Conservation (phyloP, 2,113 vertebrate genomes). For the Triplophysa rosa region DNA sequence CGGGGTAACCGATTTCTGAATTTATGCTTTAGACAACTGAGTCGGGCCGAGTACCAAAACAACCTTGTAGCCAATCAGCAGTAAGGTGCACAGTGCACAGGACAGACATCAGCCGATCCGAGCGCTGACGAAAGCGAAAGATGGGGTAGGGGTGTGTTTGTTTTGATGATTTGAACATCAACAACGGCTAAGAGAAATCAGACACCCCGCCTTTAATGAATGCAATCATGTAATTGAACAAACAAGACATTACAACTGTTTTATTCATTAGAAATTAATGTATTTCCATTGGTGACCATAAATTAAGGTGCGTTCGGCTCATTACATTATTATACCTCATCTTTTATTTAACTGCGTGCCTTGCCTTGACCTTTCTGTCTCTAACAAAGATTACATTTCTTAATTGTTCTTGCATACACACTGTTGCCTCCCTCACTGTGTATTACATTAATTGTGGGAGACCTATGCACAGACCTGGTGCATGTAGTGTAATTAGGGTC, state of each 20-base stretch:
- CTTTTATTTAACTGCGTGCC: constrained; percentile 2
- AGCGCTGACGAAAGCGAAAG: too few relatives aligned
- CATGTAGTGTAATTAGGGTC: constrained; percentile 78
- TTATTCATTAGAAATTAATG: neutral
- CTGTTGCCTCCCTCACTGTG: constrained; percentile 48
- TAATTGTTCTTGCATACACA: constrained; percentile 58
- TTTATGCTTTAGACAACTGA: too few relatives aligned
- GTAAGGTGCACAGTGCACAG: too few relatives aligned
- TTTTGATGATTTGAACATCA: too few relatives aligned
- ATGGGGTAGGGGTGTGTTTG: too few relatives aligned
- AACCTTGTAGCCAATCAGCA: too few relatives aligned
- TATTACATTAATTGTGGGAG: constrained; percentile 76
- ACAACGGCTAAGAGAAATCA: too few relatives aligned
- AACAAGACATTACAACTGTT: neutral
- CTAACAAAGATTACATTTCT: constrained; percentile 36
- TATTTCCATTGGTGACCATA: neutral
- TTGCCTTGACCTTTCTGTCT: constrained; percentile 10
- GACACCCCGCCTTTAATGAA: too few relatives aligned
- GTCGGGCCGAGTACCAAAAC: too few relatives aligned
- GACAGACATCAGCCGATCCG: too few relatives aligned
- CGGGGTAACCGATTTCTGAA: too few relatives aligned
- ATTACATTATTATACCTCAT: constrained; percentile 2
- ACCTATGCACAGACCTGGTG: constrained; percentile 68
- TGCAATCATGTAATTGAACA: neutral
- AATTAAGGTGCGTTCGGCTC: neutral